These are phyloP conservation scores for Brachionus manjavacas DNA, from an alignment of 1,140 invertebrate genomes.

Conservation along the genomic window DNA sequence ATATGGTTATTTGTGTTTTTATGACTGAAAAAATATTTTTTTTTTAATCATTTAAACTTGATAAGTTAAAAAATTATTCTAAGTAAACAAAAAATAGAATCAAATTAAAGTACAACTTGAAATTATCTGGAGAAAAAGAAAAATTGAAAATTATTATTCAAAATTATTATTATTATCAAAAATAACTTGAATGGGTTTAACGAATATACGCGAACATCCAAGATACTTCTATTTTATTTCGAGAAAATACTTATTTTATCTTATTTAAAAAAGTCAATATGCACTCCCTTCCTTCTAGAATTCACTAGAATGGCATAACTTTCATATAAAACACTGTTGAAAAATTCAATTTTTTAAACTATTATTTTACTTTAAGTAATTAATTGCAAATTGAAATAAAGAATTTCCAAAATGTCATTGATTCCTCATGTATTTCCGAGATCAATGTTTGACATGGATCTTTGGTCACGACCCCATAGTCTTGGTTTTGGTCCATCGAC, in stretches of 20 bases:
- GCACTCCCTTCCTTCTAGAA: background rate
- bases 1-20: no score
- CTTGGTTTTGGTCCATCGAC: background rate
- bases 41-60: no score
- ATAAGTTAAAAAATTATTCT: no score
- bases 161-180: no score
- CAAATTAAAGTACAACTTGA: no score
- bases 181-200: background rate
- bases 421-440: background rate
- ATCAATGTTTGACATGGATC: constrained; percentile 37
- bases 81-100: no score
- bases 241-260: background rate
- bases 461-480: background rate
- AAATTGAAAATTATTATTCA: no score
- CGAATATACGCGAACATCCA: background rate
- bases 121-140: no score
- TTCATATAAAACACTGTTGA: background rate
- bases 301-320: background rate
- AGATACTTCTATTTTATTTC: background rate
- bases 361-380: background rate
- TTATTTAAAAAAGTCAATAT: background rate
- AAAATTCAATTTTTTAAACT: background rate
- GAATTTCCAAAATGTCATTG: background rate
- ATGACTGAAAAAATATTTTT: no score
- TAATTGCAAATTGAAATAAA: no score